Percentiles rank a stretch among this genome's conserved stretches.
Evolutionary conservation across 2,113 vertebrate genomes (phyloP).

Genomic region (Channa argus): DNA sequence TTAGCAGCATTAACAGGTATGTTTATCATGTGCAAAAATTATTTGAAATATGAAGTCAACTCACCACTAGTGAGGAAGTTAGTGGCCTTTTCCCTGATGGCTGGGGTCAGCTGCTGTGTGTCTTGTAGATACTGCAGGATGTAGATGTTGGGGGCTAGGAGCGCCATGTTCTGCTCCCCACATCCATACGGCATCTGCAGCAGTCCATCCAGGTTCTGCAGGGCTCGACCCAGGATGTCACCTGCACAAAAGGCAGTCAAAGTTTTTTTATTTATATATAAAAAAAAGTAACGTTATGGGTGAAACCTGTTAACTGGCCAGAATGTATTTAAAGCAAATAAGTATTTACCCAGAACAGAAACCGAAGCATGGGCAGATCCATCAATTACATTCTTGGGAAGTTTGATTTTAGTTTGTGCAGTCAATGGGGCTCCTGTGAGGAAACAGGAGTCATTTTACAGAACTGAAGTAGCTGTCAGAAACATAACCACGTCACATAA

Average conservation of each 20-base stretch:
- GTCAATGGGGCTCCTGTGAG: conserved; percentile 60
- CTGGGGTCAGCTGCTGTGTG: conserved; percentile 89
- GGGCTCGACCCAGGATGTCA: conserved; percentile 87
- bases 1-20: too few species aligned
- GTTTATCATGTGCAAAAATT: too few species aligned
- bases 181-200: conserved; percentile 90
- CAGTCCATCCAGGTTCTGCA: conserved; percentile 86
- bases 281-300: too few species aligned
- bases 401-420: conserved; percentile 52
- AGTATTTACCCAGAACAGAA: conserved; percentile 75
- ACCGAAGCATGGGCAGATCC: conserved; percentile 15
- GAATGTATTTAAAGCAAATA: too few species aligned
- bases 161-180: conserved; percentile 92
- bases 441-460: neutral
- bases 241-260: conserved; percentile 79
- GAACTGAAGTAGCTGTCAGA: too few species aligned
- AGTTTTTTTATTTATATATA: too few species aligned
- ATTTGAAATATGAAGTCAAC: conserved; percentile 19
- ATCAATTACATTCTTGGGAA: conserved; percentile 62
- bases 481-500: too few species aligned
- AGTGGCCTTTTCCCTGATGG: conserved; percentile 86
- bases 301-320: too few species aligned
- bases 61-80: conserved; percentile 86
- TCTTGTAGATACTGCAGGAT: conserved; percentile 87
- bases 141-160: conserved; percentile 90